Conservation (phyloP, 2,113 vertebrate species). For the Micronycteris hirsuta region DNA sequence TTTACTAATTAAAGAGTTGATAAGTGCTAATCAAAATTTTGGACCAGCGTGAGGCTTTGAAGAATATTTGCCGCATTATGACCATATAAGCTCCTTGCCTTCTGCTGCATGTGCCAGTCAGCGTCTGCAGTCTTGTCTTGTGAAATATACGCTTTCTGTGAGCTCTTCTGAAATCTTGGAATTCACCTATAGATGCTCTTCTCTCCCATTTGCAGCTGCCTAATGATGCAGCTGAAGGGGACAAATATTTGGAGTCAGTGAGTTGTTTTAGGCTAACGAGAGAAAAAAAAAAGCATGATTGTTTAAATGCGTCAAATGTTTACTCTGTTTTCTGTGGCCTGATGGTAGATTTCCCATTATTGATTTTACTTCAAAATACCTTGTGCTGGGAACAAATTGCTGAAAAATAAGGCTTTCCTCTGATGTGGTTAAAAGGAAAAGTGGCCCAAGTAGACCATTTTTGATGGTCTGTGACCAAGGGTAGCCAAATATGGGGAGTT, state of each 20-base stretch:
- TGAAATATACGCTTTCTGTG: neutral
- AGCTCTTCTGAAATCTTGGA: neutral
- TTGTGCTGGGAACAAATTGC: neutral
- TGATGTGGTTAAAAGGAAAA: slow-evolving; percentile 34
- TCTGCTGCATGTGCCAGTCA: neutral
- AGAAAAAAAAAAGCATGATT: neutral
- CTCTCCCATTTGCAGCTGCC: neutral
- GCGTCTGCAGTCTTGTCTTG: neutral
- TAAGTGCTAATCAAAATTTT: slow-evolving; percentile 38
- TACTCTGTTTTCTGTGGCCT: neutral
- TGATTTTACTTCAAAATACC: neutral
- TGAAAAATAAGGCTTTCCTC: slow-evolving; percentile 10
- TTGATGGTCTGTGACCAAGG: slow-evolving; percentile 55
- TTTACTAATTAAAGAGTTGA: neutral
- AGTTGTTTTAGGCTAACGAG: neutral
- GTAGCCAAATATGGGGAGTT: slow-evolving; percentile 53
- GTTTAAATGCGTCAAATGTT: slow-evolving; percentile 17
- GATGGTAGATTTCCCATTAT: slow-evolving; percentile 4
- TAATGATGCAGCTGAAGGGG: neutral
- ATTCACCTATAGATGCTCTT: neutral
- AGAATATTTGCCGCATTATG: neutral
- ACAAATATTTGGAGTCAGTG: neutral
- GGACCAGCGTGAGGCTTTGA: neutral
- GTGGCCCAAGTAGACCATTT: slow-evolving; percentile 56
- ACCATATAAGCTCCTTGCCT: neutral